A percentile compares a stretch with the other conserved stretches of the same genome.
Conservation (phyloP, 2,797 vertebrate species). For the Acanthurus tractus region DNA sequence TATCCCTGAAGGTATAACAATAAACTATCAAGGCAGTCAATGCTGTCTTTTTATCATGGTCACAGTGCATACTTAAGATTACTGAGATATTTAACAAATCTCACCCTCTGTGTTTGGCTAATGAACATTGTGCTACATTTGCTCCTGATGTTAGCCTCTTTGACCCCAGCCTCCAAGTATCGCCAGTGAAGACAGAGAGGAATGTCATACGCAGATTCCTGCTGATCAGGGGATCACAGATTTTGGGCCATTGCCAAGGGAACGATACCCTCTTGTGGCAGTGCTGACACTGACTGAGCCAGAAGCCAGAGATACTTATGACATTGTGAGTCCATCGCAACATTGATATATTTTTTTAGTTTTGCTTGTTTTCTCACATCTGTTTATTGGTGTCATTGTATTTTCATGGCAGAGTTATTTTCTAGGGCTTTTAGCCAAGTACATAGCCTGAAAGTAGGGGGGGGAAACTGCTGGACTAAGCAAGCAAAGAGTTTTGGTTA, state of each 20-base stretch:
- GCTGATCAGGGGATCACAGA: constrained; percentile 83
- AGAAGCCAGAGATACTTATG: constrained; percentile 86
- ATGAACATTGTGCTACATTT: background rate
- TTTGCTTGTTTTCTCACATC: background rate
- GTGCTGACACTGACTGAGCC: constrained; percentile 90
- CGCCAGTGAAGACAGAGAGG: constrained; percentile 82
- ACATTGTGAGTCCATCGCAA: constrained; percentile 88
- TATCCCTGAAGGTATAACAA: background rate
- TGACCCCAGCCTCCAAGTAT: constrained; percentile 83
- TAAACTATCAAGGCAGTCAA: too few species aligned
- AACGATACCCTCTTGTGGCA: constrained; percentile 90
- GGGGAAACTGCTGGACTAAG: too few species aligned
- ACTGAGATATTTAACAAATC: background rate
- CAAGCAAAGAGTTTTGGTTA: background rate
- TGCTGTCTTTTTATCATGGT: too few species aligned
- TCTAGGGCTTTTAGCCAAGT: background rate
- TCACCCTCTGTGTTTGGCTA: background rate
- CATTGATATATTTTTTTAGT: background rate
- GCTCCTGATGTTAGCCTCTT: constrained; percentile 36
- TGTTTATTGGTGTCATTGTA: background rate
- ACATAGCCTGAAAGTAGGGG: too few species aligned
- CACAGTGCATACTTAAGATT: background rate
- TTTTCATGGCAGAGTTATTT: background rate
- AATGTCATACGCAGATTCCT: constrained; percentile 87
- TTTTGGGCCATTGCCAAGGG: constrained; percentile 91